phyloP scores from a whole-genome alignment of 2,113 vertebrate genomes.

The Pipra filicauda region DNA sequence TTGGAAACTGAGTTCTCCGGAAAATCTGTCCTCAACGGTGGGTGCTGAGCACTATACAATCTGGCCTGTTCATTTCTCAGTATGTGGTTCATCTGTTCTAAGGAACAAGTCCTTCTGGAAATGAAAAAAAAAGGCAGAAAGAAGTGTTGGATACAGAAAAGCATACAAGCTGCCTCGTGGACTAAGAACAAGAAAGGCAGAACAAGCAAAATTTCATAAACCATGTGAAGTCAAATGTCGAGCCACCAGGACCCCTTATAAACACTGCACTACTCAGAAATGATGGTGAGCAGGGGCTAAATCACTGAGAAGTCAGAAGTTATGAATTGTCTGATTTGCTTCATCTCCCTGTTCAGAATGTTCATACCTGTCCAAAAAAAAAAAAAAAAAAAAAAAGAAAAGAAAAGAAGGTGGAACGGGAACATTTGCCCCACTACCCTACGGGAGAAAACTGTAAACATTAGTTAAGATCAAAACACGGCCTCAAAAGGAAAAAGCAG shows the following conservation, averaged over 20 bases:
- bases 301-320: neutral
- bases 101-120: constrained; percentile 62
- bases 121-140: neutral
- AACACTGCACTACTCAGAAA: neutral
- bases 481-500: neutral
- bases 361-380: neutral
- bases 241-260: neutral
- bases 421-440: neutral
- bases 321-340: neutral
- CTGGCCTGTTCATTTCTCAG: constrained; percentile 43
- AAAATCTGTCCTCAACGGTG: constrained; percentile 43
- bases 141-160: constrained; percentile 10
- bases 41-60: constrained; percentile 55
- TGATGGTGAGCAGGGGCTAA: neutral
- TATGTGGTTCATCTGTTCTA: constrained; percentile 55
- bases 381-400: neutral
- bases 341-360: neutral
- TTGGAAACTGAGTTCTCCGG: constrained; percentile 42
- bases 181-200: constrained; percentile 34
- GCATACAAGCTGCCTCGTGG: neutral
- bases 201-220: constrained; percentile 1
- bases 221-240: neutral
- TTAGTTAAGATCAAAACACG: neutral
- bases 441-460: neutral
- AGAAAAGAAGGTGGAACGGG: neutral